These are phyloP conservation scores for Drosophila recens DNA, from an alignment of 2,888 invertebrate species.

Conservation along the genomic window DNA sequence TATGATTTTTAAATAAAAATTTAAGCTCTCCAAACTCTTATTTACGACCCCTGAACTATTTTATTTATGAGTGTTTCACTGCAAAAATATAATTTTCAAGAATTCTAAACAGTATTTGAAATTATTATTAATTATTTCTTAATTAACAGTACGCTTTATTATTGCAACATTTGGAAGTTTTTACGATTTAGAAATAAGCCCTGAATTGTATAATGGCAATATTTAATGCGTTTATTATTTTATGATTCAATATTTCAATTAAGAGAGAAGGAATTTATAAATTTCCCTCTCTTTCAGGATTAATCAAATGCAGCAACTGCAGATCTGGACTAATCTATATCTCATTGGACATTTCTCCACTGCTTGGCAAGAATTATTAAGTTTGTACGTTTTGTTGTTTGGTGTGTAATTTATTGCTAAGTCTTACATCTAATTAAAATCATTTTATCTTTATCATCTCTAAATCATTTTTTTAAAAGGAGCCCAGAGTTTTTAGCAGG, in stretches of 20 bases:
- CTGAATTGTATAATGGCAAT: too few species aligned
- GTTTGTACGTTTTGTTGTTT: conserved; percentile 45
- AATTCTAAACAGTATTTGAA: too few species aligned
- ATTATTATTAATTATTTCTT: too few species aligned
- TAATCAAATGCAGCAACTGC: not conserved
- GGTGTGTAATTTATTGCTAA: conserved; percentile 44
- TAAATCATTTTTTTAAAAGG: conserved; percentile 33
- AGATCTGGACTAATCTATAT: not conserved
- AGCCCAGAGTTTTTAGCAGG: conserved; percentile 60
- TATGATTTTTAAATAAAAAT: too few species aligned
- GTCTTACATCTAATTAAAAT: conserved; percentile 38
- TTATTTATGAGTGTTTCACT: too few species aligned
- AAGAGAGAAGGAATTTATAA: too few species aligned
- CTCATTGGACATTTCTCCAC: not conserved
- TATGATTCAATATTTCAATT: too few species aligned
- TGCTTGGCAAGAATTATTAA: conserved; percentile 39
- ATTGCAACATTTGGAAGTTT: conserved; percentile 18
- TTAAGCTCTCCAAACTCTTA: too few species aligned
- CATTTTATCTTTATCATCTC: not conserved
- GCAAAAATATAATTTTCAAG: too few species aligned
- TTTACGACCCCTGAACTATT: too few species aligned
- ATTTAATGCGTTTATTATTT: too few species aligned
- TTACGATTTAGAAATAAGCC: not conserved
- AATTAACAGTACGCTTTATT: conserved; percentile 14
- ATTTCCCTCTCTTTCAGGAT: not conserved